Conservation (phyloP, 37 sponge, comb jelly and placozoan genomes). For the Mnemiopsis leidyi region DNA sequence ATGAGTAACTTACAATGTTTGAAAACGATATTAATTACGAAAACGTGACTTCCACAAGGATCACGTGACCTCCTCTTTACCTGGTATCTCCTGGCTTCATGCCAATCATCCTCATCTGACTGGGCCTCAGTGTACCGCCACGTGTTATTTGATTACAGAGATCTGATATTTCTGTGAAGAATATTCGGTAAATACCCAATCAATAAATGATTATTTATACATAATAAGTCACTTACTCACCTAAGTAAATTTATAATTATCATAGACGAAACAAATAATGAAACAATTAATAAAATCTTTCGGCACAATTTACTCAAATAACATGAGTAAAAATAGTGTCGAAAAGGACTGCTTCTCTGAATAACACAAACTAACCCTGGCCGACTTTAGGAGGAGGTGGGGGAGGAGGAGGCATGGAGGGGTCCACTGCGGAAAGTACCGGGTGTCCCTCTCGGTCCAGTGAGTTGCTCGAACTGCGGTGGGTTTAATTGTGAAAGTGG, state of each 20-base stretch:
- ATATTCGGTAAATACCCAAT: no score
- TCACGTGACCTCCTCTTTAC: neutral
- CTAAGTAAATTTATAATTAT: neutral
- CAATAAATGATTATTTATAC: no score
- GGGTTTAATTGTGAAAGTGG: neutral
- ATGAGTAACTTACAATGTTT: no score
- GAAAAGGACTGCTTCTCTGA: neutral
- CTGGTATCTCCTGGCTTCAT: conserved; percentile 57
- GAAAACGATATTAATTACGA: no score
- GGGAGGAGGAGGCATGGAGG: neutral
- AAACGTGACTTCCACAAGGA: no score
- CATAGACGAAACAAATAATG: no score
- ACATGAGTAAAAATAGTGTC: neutral
- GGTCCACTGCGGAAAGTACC: neutral
- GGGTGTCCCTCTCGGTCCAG: neutral
- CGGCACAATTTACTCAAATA: neutral
- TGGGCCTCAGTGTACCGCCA: conserved; percentile 8
- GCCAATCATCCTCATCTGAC: conserved; percentile 2
- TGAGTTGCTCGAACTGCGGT: no score
- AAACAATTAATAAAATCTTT: neutral
- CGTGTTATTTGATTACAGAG: conserved; percentile 7
- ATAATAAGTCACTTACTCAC: neutral
- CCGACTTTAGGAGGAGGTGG: neutral
- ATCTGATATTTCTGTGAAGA: neutral
- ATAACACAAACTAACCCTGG: neutral